Conservation (phyloP, 2,797 vertebrate species). For the Miichthys miiuy region DNA sequence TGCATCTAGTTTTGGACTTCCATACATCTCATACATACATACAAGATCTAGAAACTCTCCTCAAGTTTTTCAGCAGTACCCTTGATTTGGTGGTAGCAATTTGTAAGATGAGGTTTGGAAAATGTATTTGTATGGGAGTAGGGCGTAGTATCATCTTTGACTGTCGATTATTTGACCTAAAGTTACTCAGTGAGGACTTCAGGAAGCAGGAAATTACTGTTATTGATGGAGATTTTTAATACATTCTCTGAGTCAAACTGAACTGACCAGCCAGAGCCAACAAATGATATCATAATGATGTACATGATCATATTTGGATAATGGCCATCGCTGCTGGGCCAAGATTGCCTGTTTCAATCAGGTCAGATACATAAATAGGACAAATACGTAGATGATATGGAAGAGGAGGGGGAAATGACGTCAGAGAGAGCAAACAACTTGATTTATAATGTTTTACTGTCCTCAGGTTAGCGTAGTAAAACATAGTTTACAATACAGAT, state of each 20-base stretch:
- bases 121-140: neutral
- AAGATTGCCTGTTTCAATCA: conserved; percentile 5
- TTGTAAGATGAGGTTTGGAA: neutral
- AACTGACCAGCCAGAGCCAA: conserved; percentile 6
- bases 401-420: conserved; percentile 2
- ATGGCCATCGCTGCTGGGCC: neutral
- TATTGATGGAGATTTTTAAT: conserved; percentile 17
- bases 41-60: too few relatives aligned
- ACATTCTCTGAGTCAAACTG: conserved; percentile 9
- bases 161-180: neutral
- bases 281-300: conserved; percentile 26
- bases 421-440: neutral
- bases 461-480: neutral
- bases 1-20: too few relatives aligned
- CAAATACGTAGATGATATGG: neutral
- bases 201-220: conserved; percentile 23
- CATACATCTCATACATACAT: too few relatives aligned
- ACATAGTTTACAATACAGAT: neutral
- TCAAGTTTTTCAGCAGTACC: too few relatives aligned
- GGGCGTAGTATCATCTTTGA: neutral
- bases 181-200: neutral
- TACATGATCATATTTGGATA: neutral
- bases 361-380: neutral
- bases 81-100: too few relatives aligned
- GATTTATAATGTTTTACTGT: neutral